These are phyloP conservation scores for Phataginus tetradactyla DNA, from an alignment of 2,797 vertebrate genomes.

Conservation along the genomic window DNA sequence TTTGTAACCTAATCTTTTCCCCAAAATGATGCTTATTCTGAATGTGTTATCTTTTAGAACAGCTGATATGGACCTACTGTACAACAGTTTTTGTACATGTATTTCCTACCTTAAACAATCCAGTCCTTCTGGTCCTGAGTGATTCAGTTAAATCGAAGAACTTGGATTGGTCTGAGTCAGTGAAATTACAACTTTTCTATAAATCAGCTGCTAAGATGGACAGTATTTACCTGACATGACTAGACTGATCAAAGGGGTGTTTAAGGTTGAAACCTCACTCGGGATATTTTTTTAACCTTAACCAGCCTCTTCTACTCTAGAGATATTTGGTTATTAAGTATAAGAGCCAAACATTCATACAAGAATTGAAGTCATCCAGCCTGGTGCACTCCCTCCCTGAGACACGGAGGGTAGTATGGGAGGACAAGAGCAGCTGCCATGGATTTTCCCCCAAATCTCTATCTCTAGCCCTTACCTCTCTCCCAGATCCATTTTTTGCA, in stretches of 20 bases:
- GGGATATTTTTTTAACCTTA: conserved; percentile 3
- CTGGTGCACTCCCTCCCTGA: background rate
- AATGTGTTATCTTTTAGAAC: background rate
- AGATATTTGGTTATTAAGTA: background rate
- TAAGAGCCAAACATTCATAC: background rate
- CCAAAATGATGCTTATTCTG: background rate
- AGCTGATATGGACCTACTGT: background rate
- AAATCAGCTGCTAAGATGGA: background rate
- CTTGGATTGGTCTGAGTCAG: background rate
- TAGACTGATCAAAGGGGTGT: background rate
- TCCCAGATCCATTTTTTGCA: background rate
- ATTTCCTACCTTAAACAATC: background rate
- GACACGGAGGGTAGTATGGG: background rate
- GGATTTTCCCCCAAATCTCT: background rate
- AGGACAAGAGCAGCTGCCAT: background rate
- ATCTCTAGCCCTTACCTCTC: background rate
- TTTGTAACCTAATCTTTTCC: background rate
- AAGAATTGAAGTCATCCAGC: background rate
- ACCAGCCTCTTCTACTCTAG: background rate
- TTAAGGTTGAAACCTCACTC: background rate
- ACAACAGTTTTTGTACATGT: background rate
- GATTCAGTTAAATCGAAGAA: background rate
- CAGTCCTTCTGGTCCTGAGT: background rate
- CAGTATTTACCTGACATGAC: background rate
- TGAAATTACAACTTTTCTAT: background rate